A percentile compares a stretch with the other conserved stretches of the same genome.
These are phyloP conservation scores for Argyrosomus regius DNA, from an alignment of 2,797 vertebrate genomes.

Conservation along the genomic window DNA sequence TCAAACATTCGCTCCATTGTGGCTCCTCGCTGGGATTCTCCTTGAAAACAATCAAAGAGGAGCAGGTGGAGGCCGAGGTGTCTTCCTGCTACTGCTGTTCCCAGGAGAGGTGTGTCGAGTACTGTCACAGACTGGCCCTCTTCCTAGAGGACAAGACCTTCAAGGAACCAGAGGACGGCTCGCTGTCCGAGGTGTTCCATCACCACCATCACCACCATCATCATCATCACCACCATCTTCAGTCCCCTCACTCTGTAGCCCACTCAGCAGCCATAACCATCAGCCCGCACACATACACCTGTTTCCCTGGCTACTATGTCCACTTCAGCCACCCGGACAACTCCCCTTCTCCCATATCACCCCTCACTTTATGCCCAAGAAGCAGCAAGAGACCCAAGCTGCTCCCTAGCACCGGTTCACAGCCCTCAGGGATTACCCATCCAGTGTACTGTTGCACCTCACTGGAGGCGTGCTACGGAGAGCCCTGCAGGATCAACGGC, in stretches of 20 bases:
- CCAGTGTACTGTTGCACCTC: constrained; percentile 93
- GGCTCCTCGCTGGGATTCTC: constrained; percentile 81
- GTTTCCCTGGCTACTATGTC: constrained; percentile 86
- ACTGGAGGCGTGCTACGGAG: constrained; percentile 90
- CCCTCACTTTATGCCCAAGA: constrained; percentile 82
- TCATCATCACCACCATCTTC: constrained; percentile 85
- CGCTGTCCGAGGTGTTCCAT: constrained; percentile 89
- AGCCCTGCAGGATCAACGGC: constrained; percentile 88
- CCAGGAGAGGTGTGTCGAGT: constrained; percentile 89
- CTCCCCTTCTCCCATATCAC: constrained; percentile 77
- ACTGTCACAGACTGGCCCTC: constrained; percentile 93
- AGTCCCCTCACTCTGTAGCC: constrained; percentile 80
- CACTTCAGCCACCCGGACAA: constrained; percentile 84
- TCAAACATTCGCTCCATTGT: constrained; percentile 76
- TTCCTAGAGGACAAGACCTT: constrained; percentile 93
- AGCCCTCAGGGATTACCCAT: constrained; percentile 90
- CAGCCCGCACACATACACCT: constrained; percentile 84
- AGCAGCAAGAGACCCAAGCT: constrained; percentile 85
- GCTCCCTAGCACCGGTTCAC: constrained; percentile 83
- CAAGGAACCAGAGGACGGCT: constrained; percentile 89
- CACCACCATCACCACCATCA: constrained; percentile 82
- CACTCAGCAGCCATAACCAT: constrained; percentile 81
- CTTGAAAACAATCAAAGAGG: constrained; percentile 86
- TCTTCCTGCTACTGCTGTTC: constrained; percentile 88
- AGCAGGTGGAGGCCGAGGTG: constrained; percentile 82